Base-by-base conservation (phyloP, 2,113 vertebrate genomes). In the Malurus alboscapulatus region DNA sequence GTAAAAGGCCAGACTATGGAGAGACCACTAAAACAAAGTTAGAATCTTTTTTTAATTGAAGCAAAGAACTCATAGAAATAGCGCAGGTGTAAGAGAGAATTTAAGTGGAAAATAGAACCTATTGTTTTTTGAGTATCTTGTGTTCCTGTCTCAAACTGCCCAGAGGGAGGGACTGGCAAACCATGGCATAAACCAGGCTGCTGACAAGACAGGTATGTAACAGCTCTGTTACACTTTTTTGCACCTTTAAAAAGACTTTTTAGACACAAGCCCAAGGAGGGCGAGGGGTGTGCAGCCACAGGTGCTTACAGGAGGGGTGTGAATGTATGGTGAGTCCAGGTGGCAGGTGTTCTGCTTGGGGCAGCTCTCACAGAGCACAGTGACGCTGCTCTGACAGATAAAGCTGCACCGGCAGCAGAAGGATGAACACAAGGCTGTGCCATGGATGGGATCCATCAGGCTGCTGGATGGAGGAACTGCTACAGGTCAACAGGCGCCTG, bases 341-440 rank as follows among this genome's bases (percentile, higher is more conserved):
- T 4, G 13, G 11, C n/a, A 34, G 32, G 7, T 7, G 7, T 36
- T 21, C 10, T 27, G 42, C 63, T 42, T 14, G 26, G 55, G 54
- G 10, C 65, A 36, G 34, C 3, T 65, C 3, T 65, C 8, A 6
- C 10, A 1, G 15, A 20, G n/a, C 47, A n/a, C 1, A 3, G 36
- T 0, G 14, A 30, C 25, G 12, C 5, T 48, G 36, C 47, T 69
- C 45, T 3, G 29, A 17, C 53, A 48, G 29, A 10, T 6, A 6
- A 27, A 44, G n/a, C 45, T 42, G 50, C 19, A 0, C 17, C 5
- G 34, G 32, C 32, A 40, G 48, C 2, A 0, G 4, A 12, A 30
- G 14, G 42, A 40, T 2, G 1, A 21, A 6, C 2, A 1, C 1
- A 1, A 0, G 24, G 38, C 72, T 13, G 27, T 24, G 38, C 22